phyloP scores from a whole-genome alignment of 2,797 vertebrate genomes.

The Coluber constrictor region DNA sequence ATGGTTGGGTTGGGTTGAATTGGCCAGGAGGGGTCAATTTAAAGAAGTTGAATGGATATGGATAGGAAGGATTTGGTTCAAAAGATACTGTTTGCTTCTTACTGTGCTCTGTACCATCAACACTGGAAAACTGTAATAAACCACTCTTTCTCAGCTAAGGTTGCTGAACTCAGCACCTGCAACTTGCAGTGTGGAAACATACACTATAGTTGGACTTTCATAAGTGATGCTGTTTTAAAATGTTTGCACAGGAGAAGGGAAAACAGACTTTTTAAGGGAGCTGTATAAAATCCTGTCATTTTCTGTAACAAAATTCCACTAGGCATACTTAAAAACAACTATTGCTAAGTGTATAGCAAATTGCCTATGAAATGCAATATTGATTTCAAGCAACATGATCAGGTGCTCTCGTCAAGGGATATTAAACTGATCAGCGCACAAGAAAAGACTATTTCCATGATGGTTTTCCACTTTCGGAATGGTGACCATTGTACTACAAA shows the following conservation, averaged over 20 bases:
- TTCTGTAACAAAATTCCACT: neutral
- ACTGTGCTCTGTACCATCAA: neutral
- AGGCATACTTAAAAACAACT: neutral
- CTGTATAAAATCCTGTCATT: neutral
- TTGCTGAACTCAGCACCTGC: neutral
- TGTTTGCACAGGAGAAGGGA: neutral
- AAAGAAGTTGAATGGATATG: neutral
- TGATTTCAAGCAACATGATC: neutral
- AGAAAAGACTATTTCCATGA: neutral
- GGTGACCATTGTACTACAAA: neutral
- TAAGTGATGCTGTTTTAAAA: neutral
- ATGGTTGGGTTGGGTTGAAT: neutral
- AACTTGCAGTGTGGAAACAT: neutral
- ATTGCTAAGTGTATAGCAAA: neutral
- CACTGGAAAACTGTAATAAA: neutral
- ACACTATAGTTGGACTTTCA: neutral
- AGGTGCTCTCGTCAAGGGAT: neutral
- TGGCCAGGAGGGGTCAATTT: neutral
- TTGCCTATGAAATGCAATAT: neutral
- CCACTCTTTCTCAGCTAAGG: neutral
- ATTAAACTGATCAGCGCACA: neutral
- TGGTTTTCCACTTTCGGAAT: neutral
- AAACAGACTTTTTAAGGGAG: neutral
- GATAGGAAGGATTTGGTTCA: neutral
- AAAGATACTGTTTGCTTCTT: neutral